Evolutionary conservation across 2,797 vertebrate species (phyloP), one percentile per base, ranked within the genome.

Genomic region (Sus cebifrons): DNA sequence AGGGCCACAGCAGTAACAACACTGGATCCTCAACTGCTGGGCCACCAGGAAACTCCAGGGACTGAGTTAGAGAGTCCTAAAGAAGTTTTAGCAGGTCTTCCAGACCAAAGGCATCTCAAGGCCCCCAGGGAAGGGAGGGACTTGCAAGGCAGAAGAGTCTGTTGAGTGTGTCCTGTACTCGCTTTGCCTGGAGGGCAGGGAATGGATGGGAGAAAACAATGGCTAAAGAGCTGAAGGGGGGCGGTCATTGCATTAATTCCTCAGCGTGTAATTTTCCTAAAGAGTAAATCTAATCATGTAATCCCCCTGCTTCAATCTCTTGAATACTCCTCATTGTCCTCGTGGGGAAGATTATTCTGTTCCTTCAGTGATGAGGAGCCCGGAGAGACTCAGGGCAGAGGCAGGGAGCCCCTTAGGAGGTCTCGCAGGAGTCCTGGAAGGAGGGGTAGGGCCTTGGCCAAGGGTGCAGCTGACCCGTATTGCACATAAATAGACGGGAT

Each of bases 321-420:
- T 95, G 78, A 88, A 89, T 91, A 86, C 32, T 88, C 77, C 93
- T 93, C 73, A 95, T 65, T 81, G 82, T 56, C 93, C 89, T 92
- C 25, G 0, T 5, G 75, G 44, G 70, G 2, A 32, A 71, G 58
- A 67, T 62, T 64, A 71, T n/a, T 68, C 44, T 25, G 2, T 88
- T 95, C n/a, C 9, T 21, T 91, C 16, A 27, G 14, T 40, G 78
- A 71, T 25, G 44, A 81, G 75, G 64, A 13, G 12, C 54, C 74
- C 56, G 5, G 5, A 60, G 65, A 78, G 68, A 23, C 86, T 10
- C 58, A 54, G 58, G 18, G 32, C 10, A 15, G 8, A 62, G 27
- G 56, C 52, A 44, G 58, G 32, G 27, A 27, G 20, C 7, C 32
- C 64, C 58, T 67, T 17, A 8, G 49, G 75, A 65, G 65, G n/a